phyloP scores from a whole-genome alignment of 2,113 vertebrate genomes.

The Chionis minor region DNA sequence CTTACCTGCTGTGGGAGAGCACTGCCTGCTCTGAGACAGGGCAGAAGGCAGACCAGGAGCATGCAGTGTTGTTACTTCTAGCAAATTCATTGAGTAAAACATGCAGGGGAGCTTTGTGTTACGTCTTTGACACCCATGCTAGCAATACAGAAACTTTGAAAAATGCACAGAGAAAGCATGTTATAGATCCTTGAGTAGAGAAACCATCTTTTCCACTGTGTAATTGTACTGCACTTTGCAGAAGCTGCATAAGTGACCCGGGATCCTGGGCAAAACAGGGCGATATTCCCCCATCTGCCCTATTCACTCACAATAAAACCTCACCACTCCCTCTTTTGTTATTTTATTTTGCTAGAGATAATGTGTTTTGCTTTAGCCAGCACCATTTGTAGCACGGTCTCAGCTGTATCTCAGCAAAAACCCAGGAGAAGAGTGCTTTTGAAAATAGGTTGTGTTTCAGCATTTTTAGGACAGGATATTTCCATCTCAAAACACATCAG shows the following conservation, averaged over 20 bases:
- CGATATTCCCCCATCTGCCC: rapidly evolving
- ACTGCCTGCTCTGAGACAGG: background rate
- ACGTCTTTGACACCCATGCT: background rate
- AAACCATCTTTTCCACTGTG: background rate
- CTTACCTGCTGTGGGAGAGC: background rate
- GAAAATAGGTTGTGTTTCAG: background rate
- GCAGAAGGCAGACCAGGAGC: background rate
- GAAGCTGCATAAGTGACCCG: background rate
- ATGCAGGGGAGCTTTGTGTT: background rate
- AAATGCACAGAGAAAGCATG: background rate
- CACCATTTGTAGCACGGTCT: background rate
- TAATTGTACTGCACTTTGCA: background rate
- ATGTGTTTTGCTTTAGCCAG: background rate
- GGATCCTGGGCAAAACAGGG: background rate
- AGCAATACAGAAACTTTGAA: background rate
- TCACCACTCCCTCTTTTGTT: background rate
- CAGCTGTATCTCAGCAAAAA: background rate
- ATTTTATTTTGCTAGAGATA: background rate
- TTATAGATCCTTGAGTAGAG: background rate
- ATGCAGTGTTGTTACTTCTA: background rate
- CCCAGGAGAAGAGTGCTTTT: background rate
- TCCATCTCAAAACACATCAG: background rate
- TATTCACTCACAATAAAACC: background rate
- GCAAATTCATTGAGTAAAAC: background rate
- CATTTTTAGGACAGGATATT: background rate